Evolutionary conservation across 2,888 invertebrate species (phyloP).

Genomic region (Plagodis pulveraria): DNA sequence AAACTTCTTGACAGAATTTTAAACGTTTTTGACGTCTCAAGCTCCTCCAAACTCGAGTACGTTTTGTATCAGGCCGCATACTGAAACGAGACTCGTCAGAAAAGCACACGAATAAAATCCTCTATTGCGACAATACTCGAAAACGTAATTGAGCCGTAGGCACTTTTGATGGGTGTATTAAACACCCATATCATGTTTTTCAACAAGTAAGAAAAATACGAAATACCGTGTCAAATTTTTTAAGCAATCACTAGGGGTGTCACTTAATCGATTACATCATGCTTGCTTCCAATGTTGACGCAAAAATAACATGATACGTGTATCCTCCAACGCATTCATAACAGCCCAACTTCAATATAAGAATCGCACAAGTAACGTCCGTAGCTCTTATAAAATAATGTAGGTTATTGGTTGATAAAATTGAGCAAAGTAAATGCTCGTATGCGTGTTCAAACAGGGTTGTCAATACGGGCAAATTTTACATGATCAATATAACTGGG

Average conservation of each 20-base stretch:
- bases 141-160: too few relatives aligned
- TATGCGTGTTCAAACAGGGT: slow-evolving; percentile 10
- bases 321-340: slow-evolving; percentile 19
- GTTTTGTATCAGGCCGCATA: too few relatives aligned
- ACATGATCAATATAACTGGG: slow-evolving; percentile 55
- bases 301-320: slow-evolving; percentile 36
- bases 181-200: not conserved
- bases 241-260: slow-evolving; percentile 15
- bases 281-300: slow-evolving; percentile 30
- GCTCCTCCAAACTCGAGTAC: too few relatives aligned
- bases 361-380: slow-evolving; percentile 1
- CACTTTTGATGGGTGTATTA: too few relatives aligned
- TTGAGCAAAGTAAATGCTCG: not conserved
- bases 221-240: not conserved
- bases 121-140: too few relatives aligned
- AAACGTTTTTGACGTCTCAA: too few relatives aligned
- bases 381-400: not conserved
- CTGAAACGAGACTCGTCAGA: too few relatives aligned
- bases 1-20: too few relatives aligned
- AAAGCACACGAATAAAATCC: too few relatives aligned
- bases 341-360: slow-evolving; percentile 6
- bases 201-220: not conserved
- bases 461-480: slow-evolving; percentile 44
- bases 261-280: slow-evolving; percentile 25
- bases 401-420: slow-evolving; percentile 1